Percentiles rank a stretch among this genome's conserved stretches.
Evolutionary conservation across 2,113 vertebrate species (phyloP).

Genomic region (Parus major): DNA sequence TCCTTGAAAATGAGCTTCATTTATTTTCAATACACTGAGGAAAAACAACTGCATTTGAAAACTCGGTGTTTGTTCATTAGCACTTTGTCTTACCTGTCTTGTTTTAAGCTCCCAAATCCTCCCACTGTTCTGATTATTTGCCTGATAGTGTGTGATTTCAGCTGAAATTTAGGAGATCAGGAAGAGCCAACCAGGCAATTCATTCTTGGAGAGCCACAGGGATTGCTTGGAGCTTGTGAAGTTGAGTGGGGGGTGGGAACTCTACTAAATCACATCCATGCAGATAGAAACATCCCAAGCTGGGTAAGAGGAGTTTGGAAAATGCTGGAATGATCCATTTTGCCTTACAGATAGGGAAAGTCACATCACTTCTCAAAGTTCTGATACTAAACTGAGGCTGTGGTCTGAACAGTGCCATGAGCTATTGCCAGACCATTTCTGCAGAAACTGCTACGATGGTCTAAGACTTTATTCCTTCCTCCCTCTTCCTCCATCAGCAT

Average conservation of each 20-base stretch:
- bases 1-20: neutral
- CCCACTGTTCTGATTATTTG: neutral
- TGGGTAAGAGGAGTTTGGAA: neutral
- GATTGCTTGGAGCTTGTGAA: neutral
- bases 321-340: neutral
- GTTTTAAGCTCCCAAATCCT: neutral
- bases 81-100: constrained; percentile 9
- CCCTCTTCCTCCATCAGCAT: neutral
- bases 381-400: fast-evolving
- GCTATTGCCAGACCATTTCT: neutral
- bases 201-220: neutral
- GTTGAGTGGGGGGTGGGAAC: neutral
- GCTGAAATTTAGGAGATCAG: neutral
- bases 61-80: constrained; percentile 3
- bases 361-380: neutral
- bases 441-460: neutral
- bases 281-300: neutral
- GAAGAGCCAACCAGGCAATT: neutral
- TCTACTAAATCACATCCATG: neutral
- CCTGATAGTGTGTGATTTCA: neutral
- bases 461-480: neutral
- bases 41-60: neutral
- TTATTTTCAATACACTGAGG: neutral
- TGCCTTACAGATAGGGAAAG: neutral
- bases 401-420: neutral